Conservation (phyloP, 1,140 invertebrate species). For the Drosophila ironensis region DNA sequence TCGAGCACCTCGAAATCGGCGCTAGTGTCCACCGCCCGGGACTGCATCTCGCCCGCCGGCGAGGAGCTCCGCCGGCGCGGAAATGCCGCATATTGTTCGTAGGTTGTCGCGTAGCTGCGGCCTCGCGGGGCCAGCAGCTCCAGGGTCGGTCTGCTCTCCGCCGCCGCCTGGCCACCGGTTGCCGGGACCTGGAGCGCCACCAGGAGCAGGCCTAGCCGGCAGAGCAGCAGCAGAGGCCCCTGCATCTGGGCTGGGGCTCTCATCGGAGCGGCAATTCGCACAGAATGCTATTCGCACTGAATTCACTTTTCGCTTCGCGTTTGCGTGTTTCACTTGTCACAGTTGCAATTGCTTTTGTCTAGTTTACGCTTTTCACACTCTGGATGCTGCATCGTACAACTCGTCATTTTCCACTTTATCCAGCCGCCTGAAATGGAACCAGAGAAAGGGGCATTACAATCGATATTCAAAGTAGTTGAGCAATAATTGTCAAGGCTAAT, state of each 20-base stretch:
- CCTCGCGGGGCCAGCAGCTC: slow-evolving; percentile 54
- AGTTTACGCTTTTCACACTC: slow-evolving; percentile 19
- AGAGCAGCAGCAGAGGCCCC: slow-evolving; percentile 7
- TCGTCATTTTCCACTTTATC: slow-evolving; percentile 35
- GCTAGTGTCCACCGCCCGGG: slow-evolving; percentile 91
- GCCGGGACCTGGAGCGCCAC: neutral
- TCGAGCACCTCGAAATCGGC: slow-evolving; percentile 93
- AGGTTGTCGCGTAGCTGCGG: slow-evolving; percentile 68
- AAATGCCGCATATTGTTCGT: slow-evolving; percentile 70
- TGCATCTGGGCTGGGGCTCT: slow-evolving; percentile 11
- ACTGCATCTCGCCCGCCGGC: slow-evolving; percentile 88
- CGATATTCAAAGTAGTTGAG: neutral
- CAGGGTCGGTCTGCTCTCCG: slow-evolving; percentile 6
- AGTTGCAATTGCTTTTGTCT: slow-evolving; percentile 36
- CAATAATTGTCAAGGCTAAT: too few relatives aligned
- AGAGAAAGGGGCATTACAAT: neutral
- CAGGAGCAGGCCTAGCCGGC: slow-evolving; percentile 39
- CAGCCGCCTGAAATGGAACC: slow-evolving; percentile 26
- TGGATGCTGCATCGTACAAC: slow-evolving; percentile 7
- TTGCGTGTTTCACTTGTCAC: slow-evolving; percentile 8
- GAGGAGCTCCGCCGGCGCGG: slow-evolving; percentile 72
- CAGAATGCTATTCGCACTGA: slow-evolving; percentile 9
- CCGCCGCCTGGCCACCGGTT: slow-evolving; percentile 6
- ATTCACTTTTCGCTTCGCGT: neutral
- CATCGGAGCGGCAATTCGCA: slow-evolving; percentile 10